A percentile compares a stretch with the other conserved stretches of the same genome.
phyloP scores from a whole-genome alignment of 2,888 invertebrate genomes.

The Dynastes tityus region DNA sequence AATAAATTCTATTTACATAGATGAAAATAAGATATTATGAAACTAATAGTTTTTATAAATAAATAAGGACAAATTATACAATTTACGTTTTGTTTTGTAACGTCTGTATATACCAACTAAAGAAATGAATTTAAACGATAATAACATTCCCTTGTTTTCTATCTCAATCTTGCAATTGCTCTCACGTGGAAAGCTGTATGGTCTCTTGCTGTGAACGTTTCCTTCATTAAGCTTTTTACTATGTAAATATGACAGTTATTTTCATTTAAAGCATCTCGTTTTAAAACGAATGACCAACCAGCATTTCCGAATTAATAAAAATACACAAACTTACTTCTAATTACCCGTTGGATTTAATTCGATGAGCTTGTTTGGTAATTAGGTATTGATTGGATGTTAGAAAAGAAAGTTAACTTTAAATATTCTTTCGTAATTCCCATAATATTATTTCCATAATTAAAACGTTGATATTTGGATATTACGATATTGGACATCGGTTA shows the following conservation, averaged over 20 bases:
- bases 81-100: too few relatives aligned
- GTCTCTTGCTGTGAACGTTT: neutral
- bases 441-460: too few relatives aligned
- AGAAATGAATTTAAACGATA: neutral
- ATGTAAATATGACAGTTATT: slow-evolving; percentile 4
- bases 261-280: slow-evolving; percentile 1
- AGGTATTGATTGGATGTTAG: too few relatives aligned
- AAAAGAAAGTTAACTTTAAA: too few relatives aligned
- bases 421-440: too few relatives aligned
- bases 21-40: slow-evolving; percentile 3
- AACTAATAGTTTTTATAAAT: neutral
- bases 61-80: neutral
- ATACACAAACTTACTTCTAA: neutral
- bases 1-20: neutral
- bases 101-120: neutral
- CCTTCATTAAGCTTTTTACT: slow-evolving; percentile 3
- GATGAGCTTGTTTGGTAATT: too few relatives aligned
- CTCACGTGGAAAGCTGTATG: neutral
- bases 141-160: neutral
- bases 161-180: neutral
- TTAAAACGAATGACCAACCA: neutral
- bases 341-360: too few relatives aligned
- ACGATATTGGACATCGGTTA: too few relatives aligned
- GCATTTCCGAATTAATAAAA: neutral
- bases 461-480: too few relatives aligned